Conservation (phyloP, 2,113 vertebrate species). For the Amazona guildingii region DNA sequence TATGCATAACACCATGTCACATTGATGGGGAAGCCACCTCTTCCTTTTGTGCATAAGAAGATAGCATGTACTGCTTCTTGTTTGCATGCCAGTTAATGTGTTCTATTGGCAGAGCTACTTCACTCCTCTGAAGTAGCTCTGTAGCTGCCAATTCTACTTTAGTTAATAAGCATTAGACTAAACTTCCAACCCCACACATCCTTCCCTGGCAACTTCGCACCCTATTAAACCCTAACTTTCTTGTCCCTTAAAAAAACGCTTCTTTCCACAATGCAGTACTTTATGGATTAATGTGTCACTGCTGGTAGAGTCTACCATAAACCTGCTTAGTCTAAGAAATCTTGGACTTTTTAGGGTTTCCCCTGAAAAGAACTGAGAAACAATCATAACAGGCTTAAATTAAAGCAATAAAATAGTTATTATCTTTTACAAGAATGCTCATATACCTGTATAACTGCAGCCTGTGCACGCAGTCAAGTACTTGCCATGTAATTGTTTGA, state of each 20-base stretch:
- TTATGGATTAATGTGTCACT: not conserved
- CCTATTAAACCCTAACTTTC: slow-evolving; percentile 25
- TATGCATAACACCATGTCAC: rapidly evolving
- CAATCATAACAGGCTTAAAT: not conserved
- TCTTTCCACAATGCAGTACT: not conserved
- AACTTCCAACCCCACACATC: slow-evolving; percentile 21
- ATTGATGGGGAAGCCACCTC: not conserved
- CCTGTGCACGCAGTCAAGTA: not conserved
- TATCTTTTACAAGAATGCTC: not conserved
- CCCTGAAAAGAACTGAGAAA: not conserved
- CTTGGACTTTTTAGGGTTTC: not conserved
- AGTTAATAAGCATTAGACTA: slow-evolving; percentile 50
- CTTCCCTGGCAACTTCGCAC: slow-evolving; percentile 36
- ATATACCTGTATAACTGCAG: not conserved
- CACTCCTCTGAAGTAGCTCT: not conserved
- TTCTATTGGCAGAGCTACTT: slow-evolving; percentile 6
- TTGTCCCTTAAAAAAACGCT: slow-evolving; percentile 4
- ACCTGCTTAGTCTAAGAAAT: not conserved
- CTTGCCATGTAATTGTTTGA: not conserved
- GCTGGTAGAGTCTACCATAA: not conserved
- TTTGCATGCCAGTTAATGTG: not conserved
- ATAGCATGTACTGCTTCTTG: not conserved
- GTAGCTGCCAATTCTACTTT: slow-evolving; percentile 30
- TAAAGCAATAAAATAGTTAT: not conserved
- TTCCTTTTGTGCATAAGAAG: not conserved